A percentile compares a stretch with the other conserved stretches of the same genome.
Evolutionary conservation across 2,113 vertebrate species (phyloP).

Genomic region (Cottus gobio): DNA sequence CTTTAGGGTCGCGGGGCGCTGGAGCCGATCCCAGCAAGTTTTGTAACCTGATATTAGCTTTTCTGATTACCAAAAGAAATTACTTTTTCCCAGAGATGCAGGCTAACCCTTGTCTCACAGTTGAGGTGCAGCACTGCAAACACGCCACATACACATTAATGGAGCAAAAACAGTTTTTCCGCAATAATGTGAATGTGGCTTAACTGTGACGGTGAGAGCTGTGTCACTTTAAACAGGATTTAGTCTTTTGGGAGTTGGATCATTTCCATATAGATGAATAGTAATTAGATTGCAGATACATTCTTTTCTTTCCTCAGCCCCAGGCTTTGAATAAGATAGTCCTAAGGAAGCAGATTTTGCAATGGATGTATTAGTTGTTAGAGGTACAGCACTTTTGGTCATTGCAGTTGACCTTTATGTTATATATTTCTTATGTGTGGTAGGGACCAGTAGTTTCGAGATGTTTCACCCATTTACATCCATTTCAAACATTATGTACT

Average conservation of each 20-base stretch:
- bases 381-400: constrained; percentile 75
- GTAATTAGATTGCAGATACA: constrained; percentile 62
- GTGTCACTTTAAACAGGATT: neutral
- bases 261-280: constrained; percentile 15
- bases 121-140: neutral
- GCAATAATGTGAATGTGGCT: neutral
- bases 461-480: neutral
- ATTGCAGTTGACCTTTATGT: constrained; percentile 50
- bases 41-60: neutral
- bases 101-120: no score
- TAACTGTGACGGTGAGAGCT: neutral
- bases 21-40: no score
- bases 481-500: neutral
- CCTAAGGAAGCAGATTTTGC: constrained; percentile 35
- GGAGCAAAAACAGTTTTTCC: no score
- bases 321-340: constrained; percentile 19
- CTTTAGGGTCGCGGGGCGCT: no score
- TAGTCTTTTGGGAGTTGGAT: constrained; percentile 24
- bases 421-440: constrained; percentile 20
- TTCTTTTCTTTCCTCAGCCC: constrained; percentile 22
- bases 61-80: neutral
- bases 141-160: neutral
- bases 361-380: constrained; percentile 32
- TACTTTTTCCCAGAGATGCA: neutral
- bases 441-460: constrained; percentile 15